These are phyloP conservation scores for Rotaria socialis DNA, from an alignment of 2,888 invertebrate species.

Conservation along the genomic window DNA sequence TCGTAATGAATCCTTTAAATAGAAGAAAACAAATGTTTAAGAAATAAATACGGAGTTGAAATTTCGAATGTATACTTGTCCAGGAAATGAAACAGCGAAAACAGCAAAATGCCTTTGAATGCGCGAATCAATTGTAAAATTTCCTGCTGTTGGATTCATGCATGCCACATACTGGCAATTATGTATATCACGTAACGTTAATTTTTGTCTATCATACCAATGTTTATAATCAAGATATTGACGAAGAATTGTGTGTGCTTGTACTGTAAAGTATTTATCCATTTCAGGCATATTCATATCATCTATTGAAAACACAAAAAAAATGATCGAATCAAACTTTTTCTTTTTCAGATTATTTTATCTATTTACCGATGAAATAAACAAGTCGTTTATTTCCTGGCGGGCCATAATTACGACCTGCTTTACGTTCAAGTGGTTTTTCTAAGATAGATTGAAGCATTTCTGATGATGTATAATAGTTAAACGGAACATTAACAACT, in stretches of 20 bases:
- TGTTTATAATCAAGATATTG: constrained; percentile 92
- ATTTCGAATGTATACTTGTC: constrained; percentile 54
- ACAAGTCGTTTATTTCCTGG: constrained; percentile 86
- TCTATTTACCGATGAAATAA: constrained; percentile 70
- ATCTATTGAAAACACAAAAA: constrained; percentile 61
- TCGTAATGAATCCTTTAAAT: constrained; percentile 70
- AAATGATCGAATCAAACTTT: too few relatives aligned
- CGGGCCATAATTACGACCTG: constrained; percentile 88
- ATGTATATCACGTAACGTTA: constrained; percentile 85
- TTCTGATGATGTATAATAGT: constrained; percentile 79
- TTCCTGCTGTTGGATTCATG: constrained; percentile 96
- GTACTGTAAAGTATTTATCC: constrained; percentile 87
- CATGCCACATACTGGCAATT: constrained; percentile 95
- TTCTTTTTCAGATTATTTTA: too few relatives aligned
- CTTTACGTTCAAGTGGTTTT: constrained; percentile 90
- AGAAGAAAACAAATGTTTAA: too few relatives aligned
- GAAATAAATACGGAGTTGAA: background rate
- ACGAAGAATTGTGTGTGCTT: constrained; percentile 87
- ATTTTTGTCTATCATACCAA: constrained; percentile 87
- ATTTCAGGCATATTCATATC: constrained; percentile 98
- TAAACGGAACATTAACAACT: constrained; percentile 87
- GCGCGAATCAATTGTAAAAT: constrained; percentile 89
- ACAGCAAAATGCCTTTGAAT: constrained; percentile 64
- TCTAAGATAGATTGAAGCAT: constrained; percentile 75
- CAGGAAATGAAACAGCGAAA: constrained; percentile 71